Conservation (phyloP, 2,797 vertebrate species). For the Cryptoblepharus egeriae region DNA sequence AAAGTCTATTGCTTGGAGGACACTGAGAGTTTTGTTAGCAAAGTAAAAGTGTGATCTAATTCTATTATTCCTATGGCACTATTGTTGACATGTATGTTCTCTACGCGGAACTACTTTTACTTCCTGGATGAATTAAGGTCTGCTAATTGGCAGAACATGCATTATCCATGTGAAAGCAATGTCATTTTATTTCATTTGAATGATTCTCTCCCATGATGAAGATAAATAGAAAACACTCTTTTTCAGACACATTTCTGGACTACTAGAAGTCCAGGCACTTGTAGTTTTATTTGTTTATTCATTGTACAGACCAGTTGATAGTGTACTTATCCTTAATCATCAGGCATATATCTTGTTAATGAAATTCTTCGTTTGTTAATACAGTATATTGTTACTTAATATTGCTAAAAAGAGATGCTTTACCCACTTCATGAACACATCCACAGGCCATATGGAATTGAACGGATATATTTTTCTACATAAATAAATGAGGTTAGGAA, state of each 20-base stretch:
- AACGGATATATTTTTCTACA: no score
- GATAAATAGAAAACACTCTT: background rate
- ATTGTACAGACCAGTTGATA: background rate
- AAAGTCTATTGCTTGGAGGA: background rate
- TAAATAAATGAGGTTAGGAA: no score
- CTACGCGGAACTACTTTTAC: background rate
- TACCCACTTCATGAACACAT: no score
- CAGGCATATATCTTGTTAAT: no score
- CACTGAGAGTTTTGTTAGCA: background rate
- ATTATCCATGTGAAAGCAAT: background rate
- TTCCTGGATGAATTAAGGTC: background rate
- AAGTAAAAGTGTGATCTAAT: background rate
- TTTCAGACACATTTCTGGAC: background rate
- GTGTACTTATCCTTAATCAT: background rate
- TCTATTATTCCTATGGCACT: background rate
- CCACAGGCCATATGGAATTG: no score
- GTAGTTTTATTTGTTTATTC: background rate
- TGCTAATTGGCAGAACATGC: background rate
- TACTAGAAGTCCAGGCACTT: background rate
- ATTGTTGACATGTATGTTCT: background rate
- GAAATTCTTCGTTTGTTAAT: no score
- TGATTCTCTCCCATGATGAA: background rate
- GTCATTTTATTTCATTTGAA: background rate
- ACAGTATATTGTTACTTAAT: no score
- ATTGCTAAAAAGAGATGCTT: no score